phyloP scores from a whole-genome alignment of 2,888 invertebrate genomes.

The Agriopis marginaria region DNA sequence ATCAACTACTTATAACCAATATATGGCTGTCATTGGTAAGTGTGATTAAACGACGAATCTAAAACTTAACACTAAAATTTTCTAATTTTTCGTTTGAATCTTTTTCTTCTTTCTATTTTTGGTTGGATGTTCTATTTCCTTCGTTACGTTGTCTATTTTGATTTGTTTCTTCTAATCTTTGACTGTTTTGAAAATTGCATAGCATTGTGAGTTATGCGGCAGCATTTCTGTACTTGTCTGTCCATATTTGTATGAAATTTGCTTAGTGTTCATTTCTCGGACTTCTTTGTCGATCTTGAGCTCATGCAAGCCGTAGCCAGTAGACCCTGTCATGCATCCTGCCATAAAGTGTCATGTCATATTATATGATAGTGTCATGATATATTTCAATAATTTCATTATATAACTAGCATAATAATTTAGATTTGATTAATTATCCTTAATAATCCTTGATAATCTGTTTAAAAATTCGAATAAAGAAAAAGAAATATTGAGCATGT shows the following conservation, averaged over 20 bases:
- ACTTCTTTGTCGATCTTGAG: conserved; percentile 64
- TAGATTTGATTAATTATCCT: not conserved
- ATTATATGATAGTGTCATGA: conserved; percentile 25
- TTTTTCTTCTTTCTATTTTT: conserved; percentile 64
- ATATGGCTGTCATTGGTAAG: conserved; percentile 98
- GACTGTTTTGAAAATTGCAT: conserved; percentile 80
- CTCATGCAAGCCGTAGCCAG: conserved; percentile 61
- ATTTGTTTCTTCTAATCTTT: conserved; percentile 67
- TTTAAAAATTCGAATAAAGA: not conserved
- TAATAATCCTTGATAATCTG: not conserved
- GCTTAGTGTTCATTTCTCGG: conserved; percentile 65
- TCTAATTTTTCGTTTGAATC: conserved; percentile 71
- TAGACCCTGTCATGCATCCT: conserved; percentile 77
- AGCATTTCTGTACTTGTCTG: conserved; percentile 65
- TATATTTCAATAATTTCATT: conserved; percentile 10
- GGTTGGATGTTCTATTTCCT: conserved; percentile 57
- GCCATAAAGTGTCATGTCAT: conserved; percentile 52
- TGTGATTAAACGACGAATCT: conserved; percentile 87
- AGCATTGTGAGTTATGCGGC: conserved; percentile 85
- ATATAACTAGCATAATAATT: conserved; percentile 1
- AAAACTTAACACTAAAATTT: conserved; percentile 84
- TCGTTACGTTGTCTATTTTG: conserved; percentile 58
- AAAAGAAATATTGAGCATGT: not conserved
- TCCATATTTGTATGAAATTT: conserved; percentile 63
- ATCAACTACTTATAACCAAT: conserved; percentile 97